phyloP scores from a whole-genome alignment of 2,113 vertebrate species.

The Phoenicopterus ruber region DNA sequence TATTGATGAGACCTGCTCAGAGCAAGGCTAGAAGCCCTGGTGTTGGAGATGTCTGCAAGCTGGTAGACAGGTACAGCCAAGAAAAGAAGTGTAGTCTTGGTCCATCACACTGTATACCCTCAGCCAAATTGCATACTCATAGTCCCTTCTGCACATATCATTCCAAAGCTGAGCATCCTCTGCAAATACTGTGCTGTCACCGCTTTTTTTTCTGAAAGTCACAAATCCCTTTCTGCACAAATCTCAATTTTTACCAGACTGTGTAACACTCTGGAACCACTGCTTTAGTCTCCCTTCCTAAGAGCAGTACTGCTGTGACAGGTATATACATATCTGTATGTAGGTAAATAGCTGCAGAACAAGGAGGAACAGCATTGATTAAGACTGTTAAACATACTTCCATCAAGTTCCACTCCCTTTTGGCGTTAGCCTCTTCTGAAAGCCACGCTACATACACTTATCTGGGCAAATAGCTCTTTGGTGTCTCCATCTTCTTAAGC shows the following conservation, averaged over 20 bases:
- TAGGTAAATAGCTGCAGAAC: background rate
- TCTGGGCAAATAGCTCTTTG: background rate
- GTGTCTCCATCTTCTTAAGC: background rate
- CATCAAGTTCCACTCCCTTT: background rate
- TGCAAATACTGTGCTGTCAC: background rate
- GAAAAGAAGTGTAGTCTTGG: background rate
- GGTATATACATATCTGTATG: background rate
- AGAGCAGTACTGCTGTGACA: background rate
- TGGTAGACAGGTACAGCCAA: background rate
- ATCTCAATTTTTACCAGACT: background rate
- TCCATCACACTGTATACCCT: background rate
- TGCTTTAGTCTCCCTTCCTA: background rate
- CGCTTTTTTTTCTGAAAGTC: background rate
- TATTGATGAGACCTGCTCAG: background rate
- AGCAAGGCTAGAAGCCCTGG: background rate
- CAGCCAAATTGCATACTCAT: background rate
- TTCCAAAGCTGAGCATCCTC: background rate
- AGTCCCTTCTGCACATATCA: background rate
- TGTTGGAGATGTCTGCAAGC: background rate
- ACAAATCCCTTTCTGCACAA: background rate
- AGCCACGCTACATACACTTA: background rate
- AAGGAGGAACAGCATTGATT: background rate
- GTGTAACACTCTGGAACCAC: background rate
- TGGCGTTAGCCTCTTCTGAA: background rate
- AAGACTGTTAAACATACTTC: background rate